Evolutionary conservation across 2,113 vertebrate species (phyloP), one percentile per base, ranked within the genome.

Genomic region (Syrmaticus mikado): DNA sequence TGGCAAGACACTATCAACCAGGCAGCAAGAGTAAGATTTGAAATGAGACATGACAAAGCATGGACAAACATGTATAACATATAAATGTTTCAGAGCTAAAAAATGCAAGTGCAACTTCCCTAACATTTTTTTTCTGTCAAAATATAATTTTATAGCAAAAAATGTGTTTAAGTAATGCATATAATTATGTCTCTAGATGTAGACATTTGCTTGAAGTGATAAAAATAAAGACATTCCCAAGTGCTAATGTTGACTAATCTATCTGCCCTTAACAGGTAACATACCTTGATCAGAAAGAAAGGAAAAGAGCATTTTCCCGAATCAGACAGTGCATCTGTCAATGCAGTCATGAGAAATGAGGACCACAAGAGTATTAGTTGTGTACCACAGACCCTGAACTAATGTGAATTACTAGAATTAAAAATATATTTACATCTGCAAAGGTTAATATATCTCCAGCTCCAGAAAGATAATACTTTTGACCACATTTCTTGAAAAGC

Each of bases 121-220:
- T 95, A 93, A 83, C 85, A 90, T 79, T 94, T 94, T 65, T 90
- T 80, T 96, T 85, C 94, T 95, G 93, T 96, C 91, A 96, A 96
- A 96, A 96, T 94, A 95, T 72, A 96, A 87, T 94, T 62, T 91
- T 90, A 80, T 19, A 93, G 68, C 32, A 94, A 94, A 94, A 93
- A 96, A 90, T 58, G 4, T 85, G 61, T 75, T 82, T 90, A 80
- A 86, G 93, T 90, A 85, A 91, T 91, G 68, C 70, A 73, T 85
- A 68, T 88, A 91, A 95, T 95, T 94, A 96, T 95, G 36, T 72
- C 62, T 95, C 70, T 76, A 86, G 48, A n/a, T 85, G 65, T 68
- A 96, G 90, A 91, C 61, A 70, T 85, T 95, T 95, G 87, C 90
- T 86, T 95, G 48, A 92, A 83, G n/a, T 78, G 65, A 85, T 57